Conservation (phyloP, 2,888 invertebrate species). For the Urechis unicinctus region DNA sequence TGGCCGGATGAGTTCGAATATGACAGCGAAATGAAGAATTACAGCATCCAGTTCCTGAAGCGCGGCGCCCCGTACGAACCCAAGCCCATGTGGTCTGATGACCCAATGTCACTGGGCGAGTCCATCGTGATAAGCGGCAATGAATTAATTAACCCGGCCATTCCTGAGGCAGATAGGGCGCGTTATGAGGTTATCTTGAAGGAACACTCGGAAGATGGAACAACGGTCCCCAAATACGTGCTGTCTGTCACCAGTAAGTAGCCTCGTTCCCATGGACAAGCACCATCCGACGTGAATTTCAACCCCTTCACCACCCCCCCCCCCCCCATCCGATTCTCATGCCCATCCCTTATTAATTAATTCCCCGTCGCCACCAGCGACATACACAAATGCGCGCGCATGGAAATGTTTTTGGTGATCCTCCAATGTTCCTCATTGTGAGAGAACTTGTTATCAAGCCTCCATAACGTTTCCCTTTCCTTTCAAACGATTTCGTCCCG, state of each 20-base stretch:
- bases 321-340: too few relatives aligned
- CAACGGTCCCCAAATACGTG: not conserved
- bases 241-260: not conserved
- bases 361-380: too few relatives aligned
- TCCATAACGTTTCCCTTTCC: too few relatives aligned
- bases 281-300: too few relatives aligned
- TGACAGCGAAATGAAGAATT: not conserved
- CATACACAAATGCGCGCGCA: too few relatives aligned
- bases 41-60: not conserved
- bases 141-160: not conserved
- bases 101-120: not conserved
- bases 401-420: too few relatives aligned
- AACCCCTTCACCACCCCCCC: too few relatives aligned
- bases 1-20: not conserved
- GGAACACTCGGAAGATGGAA: not conserved
- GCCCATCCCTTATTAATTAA: too few relatives aligned
- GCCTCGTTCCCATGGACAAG: not conserved
- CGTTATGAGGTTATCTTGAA: not conserved
- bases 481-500: too few relatives aligned
- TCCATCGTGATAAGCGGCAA: not conserved
- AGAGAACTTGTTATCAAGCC: too few relatives aligned
- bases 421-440: too few relatives aligned
- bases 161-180: not conserved
- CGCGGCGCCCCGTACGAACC: not conserved
- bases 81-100: not conserved